phyloP scores from a whole-genome alignment of 37 sponge, comb jelly and placozoan species.

The Bolinopsis microptera region DNA sequence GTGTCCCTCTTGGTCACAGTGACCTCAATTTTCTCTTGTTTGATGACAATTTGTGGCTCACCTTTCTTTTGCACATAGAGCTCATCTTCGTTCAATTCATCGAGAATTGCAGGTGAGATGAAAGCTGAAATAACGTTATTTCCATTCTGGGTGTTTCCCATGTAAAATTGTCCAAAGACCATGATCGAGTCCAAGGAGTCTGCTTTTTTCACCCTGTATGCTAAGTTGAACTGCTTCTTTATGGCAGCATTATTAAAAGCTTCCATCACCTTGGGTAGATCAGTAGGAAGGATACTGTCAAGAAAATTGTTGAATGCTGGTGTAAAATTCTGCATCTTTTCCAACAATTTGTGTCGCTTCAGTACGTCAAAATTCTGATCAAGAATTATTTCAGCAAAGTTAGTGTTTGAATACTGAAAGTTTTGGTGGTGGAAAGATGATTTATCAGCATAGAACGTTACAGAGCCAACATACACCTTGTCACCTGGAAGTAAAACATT shows the following conservation, averaged over 20 bases:
- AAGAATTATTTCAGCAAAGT: slow-evolving; percentile 24
- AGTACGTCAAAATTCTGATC: slow-evolving; percentile 20
- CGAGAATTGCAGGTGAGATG: background rate
- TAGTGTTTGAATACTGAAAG: slow-evolving; percentile 8
- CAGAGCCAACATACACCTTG: slow-evolving; percentile 13
- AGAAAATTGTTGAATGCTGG: slow-evolving; percentile 9
- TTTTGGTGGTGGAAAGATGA: slow-evolving; percentile 5
- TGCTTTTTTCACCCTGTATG: background rate
- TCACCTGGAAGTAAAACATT: background rate
- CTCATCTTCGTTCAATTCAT: background rate
- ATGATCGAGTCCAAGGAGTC: background rate
- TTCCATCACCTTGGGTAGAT: background rate
- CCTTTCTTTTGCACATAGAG: background rate
- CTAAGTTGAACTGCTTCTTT: background rate
- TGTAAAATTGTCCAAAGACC: slow-evolving; percentile 35
- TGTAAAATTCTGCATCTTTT: background rate
- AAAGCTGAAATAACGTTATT: slow-evolving; percentile 12
- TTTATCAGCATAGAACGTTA: background rate
- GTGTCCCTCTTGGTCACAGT: background rate
- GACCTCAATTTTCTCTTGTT: background rate
- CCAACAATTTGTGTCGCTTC: slow-evolving; percentile 33
- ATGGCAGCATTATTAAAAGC: background rate
- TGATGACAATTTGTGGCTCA: background rate
- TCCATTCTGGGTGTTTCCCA: slow-evolving; percentile 37
- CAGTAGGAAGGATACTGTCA: background rate